A percentile compares a stretch with the other conserved stretches of the same genome.
Evolutionary conservation across 2,888 invertebrate species (phyloP).

Genomic region (Melanchra persicariae): DNA sequence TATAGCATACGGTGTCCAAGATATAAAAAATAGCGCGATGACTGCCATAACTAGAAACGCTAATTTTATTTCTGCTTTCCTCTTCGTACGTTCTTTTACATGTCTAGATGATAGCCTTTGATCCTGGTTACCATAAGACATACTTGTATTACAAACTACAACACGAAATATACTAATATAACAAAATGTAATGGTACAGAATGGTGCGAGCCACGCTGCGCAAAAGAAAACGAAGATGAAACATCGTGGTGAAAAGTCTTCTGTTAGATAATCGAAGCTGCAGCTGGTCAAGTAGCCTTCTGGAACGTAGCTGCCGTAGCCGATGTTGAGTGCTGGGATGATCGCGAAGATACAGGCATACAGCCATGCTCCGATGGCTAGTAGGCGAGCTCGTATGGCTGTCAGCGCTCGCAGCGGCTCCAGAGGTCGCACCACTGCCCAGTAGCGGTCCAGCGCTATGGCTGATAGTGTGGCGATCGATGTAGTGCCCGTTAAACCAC

Average conservation of each 20-base stretch:
- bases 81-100: conserved; percentile 91
- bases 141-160: conserved; percentile 90
- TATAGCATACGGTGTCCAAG: conserved; percentile 96
- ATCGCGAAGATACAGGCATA: conserved; percentile 93
- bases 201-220: conserved; percentile 94
- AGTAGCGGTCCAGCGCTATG: conserved; percentile 95
- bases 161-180: conserved; percentile 93
- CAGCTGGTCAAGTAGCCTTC: conserved; percentile 96
- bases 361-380: conserved; percentile 93
- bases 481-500: conserved; percentile 95
- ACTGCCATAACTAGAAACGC: conserved; percentile 93
- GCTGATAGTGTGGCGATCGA: conserved; percentile 95
- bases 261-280: conserved; percentile 95
- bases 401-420: conserved; percentile 92
- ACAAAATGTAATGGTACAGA: conserved; percentile 93
- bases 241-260: conserved; percentile 90
- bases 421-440: conserved; percentile 95
- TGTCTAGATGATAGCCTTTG: conserved; percentile 89
- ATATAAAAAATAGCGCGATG: conserved; percentile 93
- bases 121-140: conserved; percentile 85
- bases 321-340: conserved; percentile 93
- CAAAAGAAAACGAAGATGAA: conserved; percentile 95
- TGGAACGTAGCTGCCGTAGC: conserved; percentile 94
- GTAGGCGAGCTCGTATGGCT: conserved; percentile 91
- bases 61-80: conserved; percentile 93